Base-by-base conservation (phyloP, 2,888 invertebrate species). In the Cantharis nigra region DNA sequence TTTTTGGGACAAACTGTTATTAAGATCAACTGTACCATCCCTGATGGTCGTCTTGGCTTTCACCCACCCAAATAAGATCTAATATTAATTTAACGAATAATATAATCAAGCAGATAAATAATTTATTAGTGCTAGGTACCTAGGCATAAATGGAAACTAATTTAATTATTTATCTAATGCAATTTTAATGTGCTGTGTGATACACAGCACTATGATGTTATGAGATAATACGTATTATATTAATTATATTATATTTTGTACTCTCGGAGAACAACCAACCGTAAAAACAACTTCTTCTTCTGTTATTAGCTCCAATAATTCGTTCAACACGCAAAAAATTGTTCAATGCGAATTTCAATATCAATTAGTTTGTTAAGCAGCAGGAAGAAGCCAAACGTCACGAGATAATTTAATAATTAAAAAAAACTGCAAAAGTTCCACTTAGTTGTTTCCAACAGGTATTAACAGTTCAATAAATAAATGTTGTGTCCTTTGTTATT, bases 391-490 rank as follows among this genome's bases (percentile, higher is more conserved):
- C 0, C 10, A 30, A 30, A 3, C 9, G 9, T 2, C 9, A 26
- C 20, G 9, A 26, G 5, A 26, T 9, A 26, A 26, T 26, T 26
- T 2, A 3, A 20, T 20, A 7, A 26, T 26, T 26, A 7, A 10
- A 10, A 30, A 30, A 10, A 33, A 3, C 20, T 1, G 20, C 20
- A 3, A 20, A 16, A 16, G 16, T 16, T 16, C 16, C 16, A 16
- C 1, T 16, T 78, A 10, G 80, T 77, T 81, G 79, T 81, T 81
- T 76, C 76, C 77, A 78, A 74, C 81, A 76, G 71, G 79, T 80
- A 81, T 81, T 81, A 81, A 80, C 78, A 80, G 76, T 80, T 78
- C 77, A 71, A 77, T 81, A 81, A 80, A 81, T 71, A 78, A 74
- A 75, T 79, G 62, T 74, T 74, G 75, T 78, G 70, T 72, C 75